Evolutionary conservation across 1,140 invertebrate genomes (phyloP), one percentile per base, ranked within the genome.

Genomic region (Atta texana): DNA sequence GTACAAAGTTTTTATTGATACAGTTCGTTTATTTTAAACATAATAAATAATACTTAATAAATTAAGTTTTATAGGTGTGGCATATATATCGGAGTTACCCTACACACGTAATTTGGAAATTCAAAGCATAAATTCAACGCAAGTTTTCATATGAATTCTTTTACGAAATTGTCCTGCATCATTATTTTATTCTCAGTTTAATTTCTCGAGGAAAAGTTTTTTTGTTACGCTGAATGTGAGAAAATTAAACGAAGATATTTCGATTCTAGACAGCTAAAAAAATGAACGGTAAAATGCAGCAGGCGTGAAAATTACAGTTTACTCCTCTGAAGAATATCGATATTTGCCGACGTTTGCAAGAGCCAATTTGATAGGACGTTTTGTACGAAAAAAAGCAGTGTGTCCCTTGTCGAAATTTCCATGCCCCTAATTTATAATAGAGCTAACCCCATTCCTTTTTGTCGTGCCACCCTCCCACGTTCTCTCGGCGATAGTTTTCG

Each of bases 351-450:
- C 55, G 49, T 66, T 53, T 21, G 51, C 63, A 64, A 24, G 31
- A 66, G 72, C 51, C 82, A 66, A 57, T 75, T 39, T 31, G 82
- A 66, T 10, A 34, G 74, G 55, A 74, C 78, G 59, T 82, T 82
- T 49, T 61, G 80, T 51, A 64, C 8, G 34, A 61, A 72, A 78
- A 64, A 86, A 80, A 66, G 31, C 14, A 51, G 28, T 51, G 31
- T 24, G 31, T 68, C 31, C 75, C 78, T 69, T 69, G 89, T 84
- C 59, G 85, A 89, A 89, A 84, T 75, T 87, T 61, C 66, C 80
- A 68, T 89, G 71, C 44, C 89, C 90, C 84, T 87, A 91, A 90
- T 90, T 91, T 91, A 91, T 90, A 78, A 51, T 90, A 78, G 57
- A 66, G 63, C 68, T 53, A 78, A 80, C 59, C 51, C 63, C 51